Conservation (phyloP, 2,888 invertebrate species). For the Lochmaea capreae region DNA sequence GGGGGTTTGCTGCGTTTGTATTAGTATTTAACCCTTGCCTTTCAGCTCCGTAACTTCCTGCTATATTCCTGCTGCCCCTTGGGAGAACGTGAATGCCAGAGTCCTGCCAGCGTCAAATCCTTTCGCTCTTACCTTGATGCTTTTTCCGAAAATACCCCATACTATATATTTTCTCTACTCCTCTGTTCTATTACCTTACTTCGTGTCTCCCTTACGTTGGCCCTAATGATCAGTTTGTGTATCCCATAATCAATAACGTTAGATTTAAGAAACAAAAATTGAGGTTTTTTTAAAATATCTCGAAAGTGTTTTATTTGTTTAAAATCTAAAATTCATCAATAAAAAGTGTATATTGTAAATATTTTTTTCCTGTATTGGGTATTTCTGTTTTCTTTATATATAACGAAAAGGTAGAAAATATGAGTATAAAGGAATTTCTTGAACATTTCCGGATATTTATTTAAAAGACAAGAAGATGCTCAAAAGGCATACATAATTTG, state of each 20-base stretch:
- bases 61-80: conserved; percentile 62
- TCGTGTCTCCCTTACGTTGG: conserved; percentile 6
- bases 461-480: conserved; percentile 30
- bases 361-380: too few relatives aligned
- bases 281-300: neutral
- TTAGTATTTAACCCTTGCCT: conserved; percentile 67
- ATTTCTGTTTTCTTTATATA: too few relatives aligned
- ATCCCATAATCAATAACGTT: conserved; percentile 3
- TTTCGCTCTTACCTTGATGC: conserved; percentile 42
- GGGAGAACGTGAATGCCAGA: conserved; percentile 56
- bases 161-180: conserved; percentile 19
- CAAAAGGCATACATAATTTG: conserved; percentile 52
- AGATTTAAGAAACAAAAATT: neutral
- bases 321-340: too few relatives aligned
- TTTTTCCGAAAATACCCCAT: conserved; percentile 38
- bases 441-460: neutral
- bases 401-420: too few relatives aligned
- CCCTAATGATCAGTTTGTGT: conserved; percentile 3
- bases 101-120: conserved; percentile 48
- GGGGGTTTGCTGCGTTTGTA: conserved; percentile 64
- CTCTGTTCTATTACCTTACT: conserved; percentile 7
- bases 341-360: too few relatives aligned
- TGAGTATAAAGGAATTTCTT: neutral
- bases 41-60: conserved; percentile 65
- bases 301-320: too few relatives aligned